A percentile compares a stretch with the other conserved stretches of the same genome.
These are phyloP conservation scores for Pheosia tremula DNA, from an alignment of 2,888 invertebrate species.

Conservation along the genomic window DNA sequence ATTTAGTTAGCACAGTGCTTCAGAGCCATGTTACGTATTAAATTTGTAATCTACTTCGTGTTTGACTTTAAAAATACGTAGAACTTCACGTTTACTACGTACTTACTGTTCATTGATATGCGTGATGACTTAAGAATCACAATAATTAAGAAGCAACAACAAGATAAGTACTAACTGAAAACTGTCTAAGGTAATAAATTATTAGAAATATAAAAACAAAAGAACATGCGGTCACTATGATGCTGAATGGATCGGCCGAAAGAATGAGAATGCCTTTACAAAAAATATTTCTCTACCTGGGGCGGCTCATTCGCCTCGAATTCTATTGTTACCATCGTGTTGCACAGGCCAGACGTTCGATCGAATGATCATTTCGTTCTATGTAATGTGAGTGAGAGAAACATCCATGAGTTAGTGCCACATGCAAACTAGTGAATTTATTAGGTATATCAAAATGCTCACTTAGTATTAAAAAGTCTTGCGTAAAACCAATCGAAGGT, in stretches of 20 bases:
- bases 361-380: not conserved
- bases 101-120: too few species aligned
- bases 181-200: conserved; percentile 22
- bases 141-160: not conserved
- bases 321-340: conserved; percentile 52
- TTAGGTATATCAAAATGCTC: not conserved
- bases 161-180: not conserved
- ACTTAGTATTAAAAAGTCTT: not conserved
- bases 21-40: too few species aligned
- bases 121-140: too few species aligned
- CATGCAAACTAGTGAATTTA: not conserved
- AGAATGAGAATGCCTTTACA: conserved; percentile 46
- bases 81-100: too few species aligned
- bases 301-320: conserved; percentile 51
- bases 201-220: conserved; percentile 52
- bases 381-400: not conserved
- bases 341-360: not conserved
- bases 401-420: not conserved
- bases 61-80: too few species aligned
- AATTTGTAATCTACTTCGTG: too few species aligned
- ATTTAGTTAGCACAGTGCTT: too few species aligned
- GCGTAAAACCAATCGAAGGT: not conserved
- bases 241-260: conserved; percentile 55
- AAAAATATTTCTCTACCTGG: conserved; percentile 65
- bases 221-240: conserved; percentile 37